Evolutionary conservation across 2,888 invertebrate species (phyloP), one percentile per base, ranked within the genome.

Genomic region (Pyrocoelia pectoralis): DNA sequence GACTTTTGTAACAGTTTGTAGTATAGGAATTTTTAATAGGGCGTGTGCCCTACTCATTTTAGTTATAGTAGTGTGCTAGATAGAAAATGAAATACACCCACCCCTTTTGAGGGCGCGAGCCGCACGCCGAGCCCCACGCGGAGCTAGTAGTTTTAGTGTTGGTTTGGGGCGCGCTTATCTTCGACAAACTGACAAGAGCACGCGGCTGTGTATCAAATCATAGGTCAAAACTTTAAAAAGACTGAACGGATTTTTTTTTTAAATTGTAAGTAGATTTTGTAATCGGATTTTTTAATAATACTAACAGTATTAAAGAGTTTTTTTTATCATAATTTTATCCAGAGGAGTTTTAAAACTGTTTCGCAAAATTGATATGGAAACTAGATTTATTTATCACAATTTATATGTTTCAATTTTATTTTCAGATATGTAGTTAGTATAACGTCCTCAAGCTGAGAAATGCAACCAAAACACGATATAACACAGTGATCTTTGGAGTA

Each of bases 401-500:
- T 24, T 33, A 33, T 33, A 33, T 33, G n/a, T 33, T 33, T 33
- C n/a, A 33, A 33, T 33, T 33, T 33, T 33, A 33, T n/a, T 33
- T 33, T 33, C 33, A 33, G 33, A 33, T 33, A 33, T 33, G 33
- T 33, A 33, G 33, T 33, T 33, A 33, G 33, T 33, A 33, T 33
- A 48, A 33, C 38, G 28, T 12, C 43, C 46, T 61, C 48, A 17
- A 41, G 43, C 56, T 41, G 56, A 43, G 59, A 62, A 59, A 66
- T 66, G 63, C 60, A 66, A 63, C 58, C 33, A 56, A 55, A 55
- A 61, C 62, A 62, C 62, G 67, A 62, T 59, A 66, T 51, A 49
- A 60, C 62, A 54, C 59, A 68, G 68, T 68, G 68, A 68, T 68
- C 65, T 68, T 65, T 68, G 68, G 65, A 63, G 58, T 54, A 65